Percentiles rank a stretch among this genome's conserved stretches.
phyloP scores from a whole-genome alignment of 2,888 invertebrate species.

The Rotaria magnacalcarata region DNA sequence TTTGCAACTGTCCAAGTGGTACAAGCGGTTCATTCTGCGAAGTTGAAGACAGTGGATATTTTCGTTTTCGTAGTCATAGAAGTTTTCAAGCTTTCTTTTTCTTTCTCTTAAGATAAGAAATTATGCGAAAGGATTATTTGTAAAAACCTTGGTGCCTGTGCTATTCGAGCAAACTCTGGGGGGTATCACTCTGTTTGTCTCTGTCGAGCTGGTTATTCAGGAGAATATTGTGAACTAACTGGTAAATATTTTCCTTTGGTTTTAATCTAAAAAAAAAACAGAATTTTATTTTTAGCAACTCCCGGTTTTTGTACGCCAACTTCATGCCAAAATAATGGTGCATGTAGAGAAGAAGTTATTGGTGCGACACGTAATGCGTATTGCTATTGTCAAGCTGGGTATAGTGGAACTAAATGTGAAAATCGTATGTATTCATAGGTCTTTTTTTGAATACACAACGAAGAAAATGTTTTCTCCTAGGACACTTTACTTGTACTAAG shows the following conservation, averaged over 20 bases:
- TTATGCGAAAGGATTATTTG: not conserved
- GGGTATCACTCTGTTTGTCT: not conserved
- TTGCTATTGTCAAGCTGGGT: not conserved
- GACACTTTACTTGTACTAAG: not conserved
- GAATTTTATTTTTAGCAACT: not conserved
- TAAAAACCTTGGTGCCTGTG: not conserved
- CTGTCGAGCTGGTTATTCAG: not conserved
- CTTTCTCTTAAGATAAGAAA: not conserved
- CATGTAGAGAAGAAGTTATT: not conserved
- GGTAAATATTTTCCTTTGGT: not conserved
- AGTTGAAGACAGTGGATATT: not conserved
- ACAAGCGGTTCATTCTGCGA: not conserved
- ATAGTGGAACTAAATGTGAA: not conserved
- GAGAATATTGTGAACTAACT: not conserved
- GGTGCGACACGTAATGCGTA: not conserved
- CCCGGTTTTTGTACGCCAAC: not conserved
- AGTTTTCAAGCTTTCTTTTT: not conserved
- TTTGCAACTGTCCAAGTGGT: not conserved
- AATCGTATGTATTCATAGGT: not conserved
- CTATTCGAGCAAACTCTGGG: not conserved
- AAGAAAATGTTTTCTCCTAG: not conserved
- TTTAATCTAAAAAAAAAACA: not conserved
- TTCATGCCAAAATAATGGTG: not conserved
- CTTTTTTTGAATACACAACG: too few relatives aligned
- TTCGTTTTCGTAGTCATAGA: not conserved